Evolutionary conservation across 53 echinoderm and acorn worm genomes (phyloP).

Genomic region (Crossaster papposus): DNA sequence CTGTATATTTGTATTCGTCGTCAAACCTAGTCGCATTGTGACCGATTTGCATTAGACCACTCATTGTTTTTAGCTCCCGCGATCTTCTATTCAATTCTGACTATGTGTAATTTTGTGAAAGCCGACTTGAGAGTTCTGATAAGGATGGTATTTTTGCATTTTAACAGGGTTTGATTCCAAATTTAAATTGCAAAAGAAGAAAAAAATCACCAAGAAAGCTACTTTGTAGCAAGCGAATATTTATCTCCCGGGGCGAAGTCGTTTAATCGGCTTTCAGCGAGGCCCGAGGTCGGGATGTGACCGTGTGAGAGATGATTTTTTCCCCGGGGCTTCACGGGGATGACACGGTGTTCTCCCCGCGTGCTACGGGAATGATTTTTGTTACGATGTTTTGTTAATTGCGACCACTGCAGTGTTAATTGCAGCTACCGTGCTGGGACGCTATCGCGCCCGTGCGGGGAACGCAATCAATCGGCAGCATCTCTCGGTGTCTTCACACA

Average conservation of each 20-base stretch:
- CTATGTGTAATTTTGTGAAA: too few relatives aligned
- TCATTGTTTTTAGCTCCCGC: too few relatives aligned
- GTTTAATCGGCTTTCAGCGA: neutral
- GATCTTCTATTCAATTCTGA: too few relatives aligned
- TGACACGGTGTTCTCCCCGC: slow-evolving; percentile 1
- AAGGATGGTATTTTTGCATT: too few relatives aligned
- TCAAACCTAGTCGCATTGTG: too few relatives aligned
- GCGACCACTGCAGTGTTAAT: slow-evolving; percentile 36
- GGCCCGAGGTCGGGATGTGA: slow-evolving; percentile 11
- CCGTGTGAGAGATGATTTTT: neutral
- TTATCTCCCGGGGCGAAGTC: slow-evolving; percentile 3
- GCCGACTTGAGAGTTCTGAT: too few relatives aligned
- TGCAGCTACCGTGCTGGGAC: slow-evolving; percentile 12
- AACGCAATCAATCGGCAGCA: neutral
- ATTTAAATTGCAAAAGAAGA: too few relatives aligned
- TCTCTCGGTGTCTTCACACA: neutral
- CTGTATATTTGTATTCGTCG: too few relatives aligned
- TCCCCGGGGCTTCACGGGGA: neutral
- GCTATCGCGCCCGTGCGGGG: slow-evolving; percentile 1
- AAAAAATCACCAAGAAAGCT: neutral
- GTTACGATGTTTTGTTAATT: neutral
- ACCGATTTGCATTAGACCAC: too few relatives aligned
- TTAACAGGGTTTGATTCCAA: too few relatives aligned
- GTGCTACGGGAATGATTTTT: neutral
- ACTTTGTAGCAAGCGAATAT: neutral